These are phyloP conservation scores for Allophyes oxyacanthae DNA, from an alignment of 2,888 invertebrate species.

Conservation along the genomic window DNA sequence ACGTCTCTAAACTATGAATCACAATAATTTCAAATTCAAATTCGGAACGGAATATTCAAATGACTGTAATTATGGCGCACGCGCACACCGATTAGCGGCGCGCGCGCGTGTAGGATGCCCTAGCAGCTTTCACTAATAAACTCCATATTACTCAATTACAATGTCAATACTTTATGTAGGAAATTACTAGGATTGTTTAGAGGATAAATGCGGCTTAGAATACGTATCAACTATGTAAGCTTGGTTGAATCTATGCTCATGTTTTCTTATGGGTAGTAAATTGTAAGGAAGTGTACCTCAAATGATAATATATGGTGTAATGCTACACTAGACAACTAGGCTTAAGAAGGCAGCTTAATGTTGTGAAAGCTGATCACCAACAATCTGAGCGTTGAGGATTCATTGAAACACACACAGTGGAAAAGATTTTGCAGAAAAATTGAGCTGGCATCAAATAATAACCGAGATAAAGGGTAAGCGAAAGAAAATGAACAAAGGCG, in stretches of 20 bases:
- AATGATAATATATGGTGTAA: neutral
- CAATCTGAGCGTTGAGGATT: no score
- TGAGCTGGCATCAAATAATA: no score
- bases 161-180: slow-evolving; percentile 52
- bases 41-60: slow-evolving; percentile 77
- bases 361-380: no score
- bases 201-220: slow-evolving; percentile 26
- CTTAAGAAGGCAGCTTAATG: neutral
- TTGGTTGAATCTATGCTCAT: slow-evolving; percentile 27
- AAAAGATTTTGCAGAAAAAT: no score
- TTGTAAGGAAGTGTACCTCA: slow-evolving; percentile 34
- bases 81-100: slow-evolving; percentile 63
- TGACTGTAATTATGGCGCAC: slow-evolving; percentile 73
- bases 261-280: slow-evolving; percentile 5
- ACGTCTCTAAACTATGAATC: slow-evolving; percentile 71
- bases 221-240: slow-evolving; percentile 28
- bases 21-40: slow-evolving; percentile 79
- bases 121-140: slow-evolving; percentile 68
- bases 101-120: slow-evolving; percentile 68
- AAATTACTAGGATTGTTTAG: slow-evolving; percentile 52
- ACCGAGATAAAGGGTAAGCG: no score
- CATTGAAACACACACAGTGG: no score
- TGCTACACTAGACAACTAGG: slow-evolving; percentile 8
- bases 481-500: no score
- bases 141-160: slow-evolving; percentile 68